Evolutionary conservation across 2,888 invertebrate genomes (phyloP).

Genomic region (Thymelicus sylvestris): DNA sequence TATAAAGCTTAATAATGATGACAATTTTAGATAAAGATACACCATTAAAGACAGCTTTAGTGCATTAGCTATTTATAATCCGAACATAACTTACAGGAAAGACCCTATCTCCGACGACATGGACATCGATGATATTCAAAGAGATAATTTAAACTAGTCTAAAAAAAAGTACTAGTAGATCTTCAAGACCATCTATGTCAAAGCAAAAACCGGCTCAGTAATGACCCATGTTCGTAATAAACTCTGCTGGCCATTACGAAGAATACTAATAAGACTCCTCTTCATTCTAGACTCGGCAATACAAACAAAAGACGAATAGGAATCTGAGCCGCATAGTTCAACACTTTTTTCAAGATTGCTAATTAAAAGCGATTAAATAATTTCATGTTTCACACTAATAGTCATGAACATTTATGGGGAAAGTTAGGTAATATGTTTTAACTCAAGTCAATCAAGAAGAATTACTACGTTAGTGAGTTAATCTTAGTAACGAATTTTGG

Average conservation of each 20-base stretch:
- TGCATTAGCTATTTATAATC: slow-evolving; percentile 28
- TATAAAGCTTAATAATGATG: not conserved
- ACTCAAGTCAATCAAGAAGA: not conserved
- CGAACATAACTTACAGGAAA: slow-evolving; percentile 16
- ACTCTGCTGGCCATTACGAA: slow-evolving; percentile 37
- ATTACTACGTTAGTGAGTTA: not conserved
- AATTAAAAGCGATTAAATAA: slow-evolving; percentile 65
- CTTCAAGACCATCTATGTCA: slow-evolving; percentile 40
- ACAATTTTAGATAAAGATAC: too few species aligned
- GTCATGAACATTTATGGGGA: slow-evolving; percentile 45
- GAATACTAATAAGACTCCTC: slow-evolving; percentile 42
- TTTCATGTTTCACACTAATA: slow-evolving; percentile 52
- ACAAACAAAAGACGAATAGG: slow-evolving; percentile 44
- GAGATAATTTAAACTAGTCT: slow-evolving; percentile 37
- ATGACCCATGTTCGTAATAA: slow-evolving; percentile 37
- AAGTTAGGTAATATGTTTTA: slow-evolving; percentile 30
- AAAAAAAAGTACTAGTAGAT: slow-evolving; percentile 31
- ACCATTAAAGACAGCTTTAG: slow-evolving; percentile 4
- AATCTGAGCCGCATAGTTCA: slow-evolving; percentile 50
- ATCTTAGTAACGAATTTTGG: too few species aligned
- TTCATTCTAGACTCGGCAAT: slow-evolving; percentile 44
- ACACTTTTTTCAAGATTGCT: slow-evolving; percentile 52
- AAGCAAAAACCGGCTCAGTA: slow-evolving; percentile 43
- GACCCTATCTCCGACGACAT: slow-evolving; percentile 26
- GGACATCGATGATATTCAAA: slow-evolving; percentile 31